Conservation (phyloP, 2,797 vertebrate species). For the Fistularia commersonii region DNA sequence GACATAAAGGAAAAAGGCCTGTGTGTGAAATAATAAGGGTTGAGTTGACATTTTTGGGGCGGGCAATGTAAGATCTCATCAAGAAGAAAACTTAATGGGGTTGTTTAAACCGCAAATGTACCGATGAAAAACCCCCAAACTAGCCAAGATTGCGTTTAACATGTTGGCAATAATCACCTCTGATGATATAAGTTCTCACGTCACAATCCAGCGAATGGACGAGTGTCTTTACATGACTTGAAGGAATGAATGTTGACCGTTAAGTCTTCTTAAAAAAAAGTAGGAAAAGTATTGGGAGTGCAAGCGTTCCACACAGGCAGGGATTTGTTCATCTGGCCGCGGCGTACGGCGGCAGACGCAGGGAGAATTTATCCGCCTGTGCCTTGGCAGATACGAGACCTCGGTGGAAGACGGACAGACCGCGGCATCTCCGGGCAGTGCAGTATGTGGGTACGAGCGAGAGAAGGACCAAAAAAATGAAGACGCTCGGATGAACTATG, state of each 20-base stretch:
- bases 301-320: too few species aligned
- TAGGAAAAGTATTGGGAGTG: too few species aligned
- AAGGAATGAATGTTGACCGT: too few species aligned
- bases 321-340: too few species aligned
- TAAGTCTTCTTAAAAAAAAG: too few species aligned
- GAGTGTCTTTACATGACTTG: too few species aligned
- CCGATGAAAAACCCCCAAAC: neutral
- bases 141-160: neutral
- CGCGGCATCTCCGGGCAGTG: neutral
- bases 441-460: neutral
- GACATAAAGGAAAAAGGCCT: conserved; percentile 32
- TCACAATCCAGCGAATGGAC: too few species aligned
- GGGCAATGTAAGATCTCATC: conserved; percentile 2
- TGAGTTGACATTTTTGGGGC: conserved; percentile 21
- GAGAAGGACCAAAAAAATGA: conserved; percentile 9
- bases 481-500: conserved; percentile 24
- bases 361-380: conserved; percentile 20
- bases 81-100: conserved; percentile 2
- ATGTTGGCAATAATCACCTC: too few species aligned
- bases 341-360: too few species aligned
- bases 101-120: neutral
- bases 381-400: conserved; percentile 18
- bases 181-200: too few species aligned
- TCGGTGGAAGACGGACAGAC: too few species aligned
- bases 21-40: neutral